Evolutionary conservation across 2,888 invertebrate species (phyloP), one percentile per base, ranked within the genome.

Genomic region (Melieria crassipennis): DNA sequence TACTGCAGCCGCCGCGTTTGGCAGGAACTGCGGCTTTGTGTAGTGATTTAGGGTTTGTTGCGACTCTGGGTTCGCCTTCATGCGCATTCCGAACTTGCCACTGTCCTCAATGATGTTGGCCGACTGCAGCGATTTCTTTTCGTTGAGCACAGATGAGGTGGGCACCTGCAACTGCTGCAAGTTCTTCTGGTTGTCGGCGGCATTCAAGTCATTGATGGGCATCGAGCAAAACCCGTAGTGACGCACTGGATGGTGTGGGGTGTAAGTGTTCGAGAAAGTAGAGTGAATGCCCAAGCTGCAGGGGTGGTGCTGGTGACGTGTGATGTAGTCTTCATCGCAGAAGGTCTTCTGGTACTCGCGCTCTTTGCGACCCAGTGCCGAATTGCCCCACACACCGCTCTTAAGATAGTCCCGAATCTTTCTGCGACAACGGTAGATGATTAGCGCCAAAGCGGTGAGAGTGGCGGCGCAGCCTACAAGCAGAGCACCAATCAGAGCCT

Each of bases 301-400:
- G 68, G 87, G 86, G 76, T 86, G 85, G 71, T 87, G 86, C 65
- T 87, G 88, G 72, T 85, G 86, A 0, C 87, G 85, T n/a, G 88
- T 82, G 83, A 88, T 83, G 87, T 94, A 94, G 84, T 95, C 95
- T 84, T 95, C 95, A 79, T 95, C 95, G 74, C 94, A 94, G 85
- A 94, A 94, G 4, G 95, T 95, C 88, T 95, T 95, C 85, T 95
- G 94, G 85, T 95, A 95, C 83, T 95, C 95, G 79, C 94, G 92
- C 86, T 95, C 94, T 84, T 95, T 95, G 65, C 94, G 90, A 1
- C 87, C 87, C 66, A 87, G 74, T 5, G 87, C 85, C 9, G 86
- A 85, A 70, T 82, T 85, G 65, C 86, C 86, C 85, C 87, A 87
- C 56, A 84, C 70, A 43, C 86, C 84, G 64, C 91, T 94, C 84